These are phyloP conservation scores for Heliornis fulica DNA, from an alignment of 2,113 vertebrate genomes.

Conservation along the genomic window DNA sequence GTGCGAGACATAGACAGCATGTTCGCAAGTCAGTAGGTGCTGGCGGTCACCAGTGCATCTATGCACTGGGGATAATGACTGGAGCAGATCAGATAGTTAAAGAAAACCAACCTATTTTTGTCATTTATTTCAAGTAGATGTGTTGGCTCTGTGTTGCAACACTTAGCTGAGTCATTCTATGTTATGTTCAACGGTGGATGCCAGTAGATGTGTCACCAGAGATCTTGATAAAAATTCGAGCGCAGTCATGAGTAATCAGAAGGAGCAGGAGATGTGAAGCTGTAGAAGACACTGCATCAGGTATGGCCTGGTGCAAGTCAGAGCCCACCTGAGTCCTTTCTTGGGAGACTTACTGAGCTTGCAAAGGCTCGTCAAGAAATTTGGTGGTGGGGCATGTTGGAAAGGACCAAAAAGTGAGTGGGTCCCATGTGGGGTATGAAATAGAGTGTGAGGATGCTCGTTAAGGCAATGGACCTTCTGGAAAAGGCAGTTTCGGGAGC, in stretches of 20 bases:
- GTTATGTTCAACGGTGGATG: background rate
- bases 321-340: background rate
- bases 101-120: background rate
- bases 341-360: background rate
- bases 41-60: background rate
- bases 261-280: background rate
- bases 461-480: background rate
- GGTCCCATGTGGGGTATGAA: background rate
- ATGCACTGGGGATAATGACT: background rate
- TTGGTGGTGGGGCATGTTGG: background rate
- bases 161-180: conserved; percentile 23
- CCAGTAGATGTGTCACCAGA: background rate
- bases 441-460: background rate
- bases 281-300: background rate
- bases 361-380: background rate
- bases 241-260: background rate
- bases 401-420: background rate
- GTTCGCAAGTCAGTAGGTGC: background rate
- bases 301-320: background rate
- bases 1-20: background rate
- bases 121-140: background rate
- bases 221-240: background rate
- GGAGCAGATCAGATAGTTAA: background rate
- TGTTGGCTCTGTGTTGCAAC: background rate
- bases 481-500: background rate